A percentile compares a stretch with the other conserved stretches of the same genome.
These are phyloP conservation scores for Drosophila meridionalis DNA, from an alignment of 2,888 invertebrate genomes.

Conservation along the genomic window DNA sequence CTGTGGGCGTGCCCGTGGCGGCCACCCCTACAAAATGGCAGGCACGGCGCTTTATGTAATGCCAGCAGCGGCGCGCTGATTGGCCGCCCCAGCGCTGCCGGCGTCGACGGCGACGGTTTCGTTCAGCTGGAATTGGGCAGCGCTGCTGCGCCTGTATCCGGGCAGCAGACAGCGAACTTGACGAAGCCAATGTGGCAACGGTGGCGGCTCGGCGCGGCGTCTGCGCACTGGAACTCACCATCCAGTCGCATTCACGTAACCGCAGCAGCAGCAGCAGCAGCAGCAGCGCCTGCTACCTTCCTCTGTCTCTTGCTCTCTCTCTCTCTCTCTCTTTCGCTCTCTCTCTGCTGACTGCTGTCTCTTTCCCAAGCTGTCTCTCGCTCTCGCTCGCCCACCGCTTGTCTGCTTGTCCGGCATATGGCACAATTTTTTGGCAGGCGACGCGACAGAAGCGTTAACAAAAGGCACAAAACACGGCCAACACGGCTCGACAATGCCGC, in stretches of 20 bases:
- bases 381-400: slow-evolving; percentile 5
- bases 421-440: slow-evolving; percentile 70
- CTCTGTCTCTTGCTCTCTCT: not conserved
- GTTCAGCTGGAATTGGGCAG: slow-evolving; percentile 77
- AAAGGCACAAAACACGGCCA: slow-evolving; percentile 69
- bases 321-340: slow-evolving; percentile 2
- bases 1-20: slow-evolving; percentile 74
- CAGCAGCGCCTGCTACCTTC: slow-evolving; percentile 6
- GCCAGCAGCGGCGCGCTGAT: slow-evolving; percentile 43
- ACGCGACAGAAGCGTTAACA: slow-evolving; percentile 55
- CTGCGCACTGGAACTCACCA: slow-evolving; percentile 54
- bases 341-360: not conserved
- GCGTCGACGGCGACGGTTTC: slow-evolving; percentile 52
- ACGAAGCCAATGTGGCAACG: slow-evolving; percentile 71
- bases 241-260: slow-evolving; percentile 35
- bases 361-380: slow-evolving; percentile 4
- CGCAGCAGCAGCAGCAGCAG: not conserved
- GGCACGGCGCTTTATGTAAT: slow-evolving; percentile 54
- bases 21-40: slow-evolving; percentile 77
- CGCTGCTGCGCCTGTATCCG: slow-evolving; percentile 44
- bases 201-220: slow-evolving; percentile 51
- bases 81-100: slow-evolving; percentile 46
- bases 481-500: slow-evolving; percentile 59
- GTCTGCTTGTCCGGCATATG: slow-evolving; percentile 67
- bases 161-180: slow-evolving; percentile 57